Evolutionary conservation across 2,113 vertebrate species (phyloP).

Genomic region (Gambusia holbrooki): DNA sequence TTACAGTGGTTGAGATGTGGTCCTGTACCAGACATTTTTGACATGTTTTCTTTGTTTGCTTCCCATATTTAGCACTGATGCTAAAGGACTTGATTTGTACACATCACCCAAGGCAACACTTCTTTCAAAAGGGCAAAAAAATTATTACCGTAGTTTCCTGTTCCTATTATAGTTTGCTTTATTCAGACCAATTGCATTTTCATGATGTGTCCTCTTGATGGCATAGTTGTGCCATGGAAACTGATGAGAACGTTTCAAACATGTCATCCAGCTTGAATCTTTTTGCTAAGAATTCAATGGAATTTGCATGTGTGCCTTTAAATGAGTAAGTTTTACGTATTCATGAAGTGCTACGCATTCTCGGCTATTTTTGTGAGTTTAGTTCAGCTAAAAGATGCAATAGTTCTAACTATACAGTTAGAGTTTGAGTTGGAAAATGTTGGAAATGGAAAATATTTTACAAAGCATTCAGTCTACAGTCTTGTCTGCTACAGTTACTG

Average conservation of each 20-base stretch:
- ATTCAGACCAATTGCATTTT: background rate
- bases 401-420: background rate
- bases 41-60: too few relatives aligned
- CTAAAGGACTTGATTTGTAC: too few relatives aligned
- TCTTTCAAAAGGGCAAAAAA: too few relatives aligned
- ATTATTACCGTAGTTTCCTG: too few relatives aligned
- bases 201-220: background rate
- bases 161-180: constrained; percentile 3
- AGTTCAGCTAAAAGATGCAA: background rate
- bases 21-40: too few relatives aligned
- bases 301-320: background rate
- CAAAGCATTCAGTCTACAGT: background rate
- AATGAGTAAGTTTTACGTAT: background rate
- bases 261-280: too few relatives aligned
- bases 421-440: background rate
- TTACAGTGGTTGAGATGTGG: too few relatives aligned
- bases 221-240: background rate
- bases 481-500: background rate
- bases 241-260: background rate
- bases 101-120: too few relatives aligned
- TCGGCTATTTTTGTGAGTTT: background rate
- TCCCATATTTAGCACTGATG: too few relatives aligned
- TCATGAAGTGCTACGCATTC: background rate
- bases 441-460: background rate
- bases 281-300: background rate